Evolutionary conservation across 2,888 invertebrate genomes (phyloP).

Genomic region (Lasioglossum marginatum): DNA sequence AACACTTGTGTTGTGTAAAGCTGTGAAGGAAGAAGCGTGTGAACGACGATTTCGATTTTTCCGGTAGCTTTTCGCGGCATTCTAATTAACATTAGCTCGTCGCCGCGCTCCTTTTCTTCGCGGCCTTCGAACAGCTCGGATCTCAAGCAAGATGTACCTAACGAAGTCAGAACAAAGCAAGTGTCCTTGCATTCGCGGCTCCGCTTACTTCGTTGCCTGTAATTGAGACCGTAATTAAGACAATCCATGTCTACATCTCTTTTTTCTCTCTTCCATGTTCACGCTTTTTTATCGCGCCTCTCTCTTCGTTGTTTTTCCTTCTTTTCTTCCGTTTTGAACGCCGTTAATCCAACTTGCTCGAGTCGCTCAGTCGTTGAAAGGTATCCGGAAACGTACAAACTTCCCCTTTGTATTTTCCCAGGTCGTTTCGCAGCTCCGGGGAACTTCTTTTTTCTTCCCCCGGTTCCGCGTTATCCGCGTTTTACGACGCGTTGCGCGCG

Average conservation of each 20-base stretch:
- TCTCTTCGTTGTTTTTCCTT: background rate
- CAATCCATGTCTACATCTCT: background rate
- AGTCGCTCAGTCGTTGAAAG: background rate
- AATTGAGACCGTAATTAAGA: conserved; percentile 55
- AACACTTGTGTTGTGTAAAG: background rate
- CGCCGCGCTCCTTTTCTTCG: background rate
- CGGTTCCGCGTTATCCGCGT: background rate
- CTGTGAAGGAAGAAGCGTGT: background rate
- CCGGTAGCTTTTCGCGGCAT: background rate
- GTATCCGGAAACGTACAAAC: background rate
- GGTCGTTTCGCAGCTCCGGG: conserved; percentile 4
- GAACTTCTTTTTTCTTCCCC: conserved; percentile 23
- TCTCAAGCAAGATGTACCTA: conserved; percentile 41
- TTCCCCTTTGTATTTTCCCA: background rate
- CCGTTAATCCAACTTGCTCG: background rate
- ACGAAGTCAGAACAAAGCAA: conserved; percentile 54
- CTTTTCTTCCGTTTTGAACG: background rate
- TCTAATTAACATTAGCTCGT: conserved; percentile 12
- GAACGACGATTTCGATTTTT: conserved; percentile 12
- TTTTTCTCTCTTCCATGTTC: background rate
- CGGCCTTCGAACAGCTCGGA: conserved; percentile 8
- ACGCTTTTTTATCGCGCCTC: background rate
- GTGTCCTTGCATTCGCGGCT: conserved; percentile 38
- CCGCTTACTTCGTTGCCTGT: conserved; percentile 36
- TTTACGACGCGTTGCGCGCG: conserved; percentile 45